Percentiles rank a stretch among this genome's conserved stretches.
phyloP scores from a whole-genome alignment of 2,113 vertebrate species.

The Sinocyclocheilus rhinocerous region DNA sequence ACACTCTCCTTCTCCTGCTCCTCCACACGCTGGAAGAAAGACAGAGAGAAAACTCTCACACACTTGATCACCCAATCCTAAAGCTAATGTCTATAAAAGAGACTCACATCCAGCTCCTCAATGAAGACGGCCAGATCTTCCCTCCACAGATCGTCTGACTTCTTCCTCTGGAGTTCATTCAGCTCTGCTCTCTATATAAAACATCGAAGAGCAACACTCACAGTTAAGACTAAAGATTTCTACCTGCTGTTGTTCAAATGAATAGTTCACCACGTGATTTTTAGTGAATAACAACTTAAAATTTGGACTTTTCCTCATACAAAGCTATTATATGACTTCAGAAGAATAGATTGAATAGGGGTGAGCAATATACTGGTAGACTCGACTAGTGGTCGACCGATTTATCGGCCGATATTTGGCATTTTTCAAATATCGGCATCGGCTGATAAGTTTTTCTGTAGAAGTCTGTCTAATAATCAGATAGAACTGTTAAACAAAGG shows the following conservation, averaged over 20 bases:
- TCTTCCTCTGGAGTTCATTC: conserved; percentile 86
- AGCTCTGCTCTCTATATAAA: conserved; percentile 85
- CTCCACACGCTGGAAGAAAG: conserved; percentile 82
- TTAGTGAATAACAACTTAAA: neutral
- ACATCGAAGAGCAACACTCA: conserved; percentile 30
- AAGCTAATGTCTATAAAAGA: neutral
- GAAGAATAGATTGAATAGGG: neutral
- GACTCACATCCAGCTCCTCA: conserved; percentile 92
- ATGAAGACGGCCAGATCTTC: conserved; percentile 94
- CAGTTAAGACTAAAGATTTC: neutral
- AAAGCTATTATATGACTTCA: neutral
- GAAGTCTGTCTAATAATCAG: no score
- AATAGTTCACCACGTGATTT: neutral
- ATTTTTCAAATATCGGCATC: no score
- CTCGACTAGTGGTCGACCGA: no score
- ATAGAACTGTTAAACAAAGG: no score
- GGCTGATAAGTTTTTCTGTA: no score
- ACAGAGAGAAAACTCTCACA: neutral
- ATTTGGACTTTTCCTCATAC: neutral
- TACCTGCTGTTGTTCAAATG: neutral
- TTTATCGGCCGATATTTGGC: no score
- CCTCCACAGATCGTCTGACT: conserved; percentile 91
- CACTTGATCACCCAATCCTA: neutral
- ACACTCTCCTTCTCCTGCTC: conserved; percentile 87
- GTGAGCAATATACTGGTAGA: neutral